Evolutionary conservation across 1,140 invertebrate genomes (phyloP), one percentile per base, ranked within the genome.

Genomic region (Leptinotarsa lineolata): DNA sequence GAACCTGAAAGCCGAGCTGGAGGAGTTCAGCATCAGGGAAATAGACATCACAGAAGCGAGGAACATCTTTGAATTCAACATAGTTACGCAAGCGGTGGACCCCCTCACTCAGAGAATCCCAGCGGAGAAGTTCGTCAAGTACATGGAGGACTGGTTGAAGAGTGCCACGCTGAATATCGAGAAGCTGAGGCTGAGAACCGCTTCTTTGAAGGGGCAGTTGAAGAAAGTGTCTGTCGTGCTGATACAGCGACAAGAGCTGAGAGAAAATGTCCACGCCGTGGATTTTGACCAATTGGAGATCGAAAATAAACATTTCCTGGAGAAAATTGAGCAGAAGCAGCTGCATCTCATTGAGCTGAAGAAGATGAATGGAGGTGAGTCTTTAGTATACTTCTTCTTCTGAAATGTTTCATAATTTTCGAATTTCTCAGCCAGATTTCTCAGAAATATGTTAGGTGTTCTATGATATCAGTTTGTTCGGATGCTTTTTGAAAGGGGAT

Each of bases 261-360:
- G 85, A 0, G 83, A 85, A 75, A 77, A 77, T 64, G 74, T 88
- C 39, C 83, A 83, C 73, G 78, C 81, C 4, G 79, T 87, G n/a
- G 86, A 88, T 74, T 87, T 87, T 72, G 81, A 87, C 70, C 82
- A 86, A 72, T 72, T 88, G 16, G 76, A 79, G 11, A 87, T 87
- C 45, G 83, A 86, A 72, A 87, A 86, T 77, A 77, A 84, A 46
- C 77, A 84, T 76, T 83, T 83, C 58, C 44, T 78, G 20, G 77
- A 82, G 63, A 83, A 83, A 69, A 85, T 86, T 64, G 83, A 86
- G 5, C 77, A 82, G 15, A 86, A 86, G 70, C 67, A 81, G 63
- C 68, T 69, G 0, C 77, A 82, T 75, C 65, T 87, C 5, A 64
- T 83, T 5, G 79, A 84, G 30, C 71, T 87, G 72, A 87, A 87